Percentiles rank a stretch among this genome's conserved stretches.
Conservation (phyloP, 2,113 vertebrate species). For the Lamprotornis superbus region DNA sequence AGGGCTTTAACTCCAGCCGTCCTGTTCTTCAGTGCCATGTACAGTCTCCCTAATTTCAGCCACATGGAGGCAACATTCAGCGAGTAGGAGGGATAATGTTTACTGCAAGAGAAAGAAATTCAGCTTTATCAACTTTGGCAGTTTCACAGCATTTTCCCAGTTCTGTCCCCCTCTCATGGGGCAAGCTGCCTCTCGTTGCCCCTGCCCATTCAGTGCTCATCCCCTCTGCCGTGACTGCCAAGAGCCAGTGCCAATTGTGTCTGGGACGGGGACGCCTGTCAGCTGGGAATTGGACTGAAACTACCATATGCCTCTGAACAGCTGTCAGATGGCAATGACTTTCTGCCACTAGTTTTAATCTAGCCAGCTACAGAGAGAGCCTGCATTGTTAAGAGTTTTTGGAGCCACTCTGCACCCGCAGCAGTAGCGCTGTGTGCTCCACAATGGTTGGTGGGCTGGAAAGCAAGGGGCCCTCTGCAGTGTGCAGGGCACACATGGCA, state of each 20-base stretch:
- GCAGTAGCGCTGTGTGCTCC: not conserved
- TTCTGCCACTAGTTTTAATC: conserved; percentile 44
- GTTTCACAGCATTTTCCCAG: not conserved
- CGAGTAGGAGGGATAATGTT: conserved; percentile 89
- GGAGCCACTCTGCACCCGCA: not conserved
- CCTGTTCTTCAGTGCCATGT: conserved; percentile 79
- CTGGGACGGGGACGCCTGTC: conserved; percentile 2
- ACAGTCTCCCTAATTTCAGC: conserved; percentile 89
- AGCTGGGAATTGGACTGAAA: conserved; percentile 40
- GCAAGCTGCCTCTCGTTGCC: not conserved
- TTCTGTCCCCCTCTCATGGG: not conserved
- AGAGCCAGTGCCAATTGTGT: not conserved
- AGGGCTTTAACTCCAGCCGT: conserved; percentile 75
- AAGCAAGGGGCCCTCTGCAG: not conserved
- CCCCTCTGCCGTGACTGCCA: conserved; percentile 14
- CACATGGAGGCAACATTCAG: conserved; percentile 95
- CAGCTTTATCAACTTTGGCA: not conserved
- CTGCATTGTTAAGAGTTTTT: not conserved
- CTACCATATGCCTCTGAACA: conserved; percentile 51
- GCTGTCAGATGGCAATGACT: conserved; percentile 60
- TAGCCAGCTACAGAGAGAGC: conserved; percentile 27
- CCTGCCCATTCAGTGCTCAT: not conserved
- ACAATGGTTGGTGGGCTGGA: not conserved
- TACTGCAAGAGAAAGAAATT: conserved; percentile 67
- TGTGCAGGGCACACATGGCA: not conserved